phyloP scores from a whole-genome alignment of 2,113 vertebrate species.

The Isichthys henryi region DNA sequence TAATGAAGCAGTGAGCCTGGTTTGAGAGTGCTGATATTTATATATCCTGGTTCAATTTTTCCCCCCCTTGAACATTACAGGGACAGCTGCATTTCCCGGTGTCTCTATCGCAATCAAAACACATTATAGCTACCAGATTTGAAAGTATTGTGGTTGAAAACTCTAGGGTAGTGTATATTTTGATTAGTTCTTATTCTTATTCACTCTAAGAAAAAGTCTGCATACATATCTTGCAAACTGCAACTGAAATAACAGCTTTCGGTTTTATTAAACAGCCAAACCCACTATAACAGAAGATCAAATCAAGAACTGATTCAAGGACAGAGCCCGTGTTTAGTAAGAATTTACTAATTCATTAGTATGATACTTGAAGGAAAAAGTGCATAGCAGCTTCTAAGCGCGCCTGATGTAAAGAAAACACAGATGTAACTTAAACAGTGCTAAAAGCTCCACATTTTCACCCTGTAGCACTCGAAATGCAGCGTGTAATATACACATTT shows the following conservation, averaged over 20 bases:
- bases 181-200: neutral
- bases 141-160: neutral
- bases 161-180: neutral
- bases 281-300: neutral
- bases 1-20: constrained; percentile 62
- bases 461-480: neutral
- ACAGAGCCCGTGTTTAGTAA: neutral
- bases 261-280: neutral
- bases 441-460: neutral
- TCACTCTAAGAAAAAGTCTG: neutral
- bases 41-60: neutral
- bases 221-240: neutral
- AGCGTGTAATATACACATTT: neutral
- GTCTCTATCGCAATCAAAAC: neutral
- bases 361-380: neutral
- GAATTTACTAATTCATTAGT: neutral
- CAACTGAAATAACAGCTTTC: neutral
- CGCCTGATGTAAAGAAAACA: neutral
- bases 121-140: neutral
- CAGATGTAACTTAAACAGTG: neutral
- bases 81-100: neutral
- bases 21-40: neutral
- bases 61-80: neutral
- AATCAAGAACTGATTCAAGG: neutral
- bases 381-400: neutral